Conservation (phyloP, 2,113 vertebrate species). For the Phyllostomus hastatus region DNA sequence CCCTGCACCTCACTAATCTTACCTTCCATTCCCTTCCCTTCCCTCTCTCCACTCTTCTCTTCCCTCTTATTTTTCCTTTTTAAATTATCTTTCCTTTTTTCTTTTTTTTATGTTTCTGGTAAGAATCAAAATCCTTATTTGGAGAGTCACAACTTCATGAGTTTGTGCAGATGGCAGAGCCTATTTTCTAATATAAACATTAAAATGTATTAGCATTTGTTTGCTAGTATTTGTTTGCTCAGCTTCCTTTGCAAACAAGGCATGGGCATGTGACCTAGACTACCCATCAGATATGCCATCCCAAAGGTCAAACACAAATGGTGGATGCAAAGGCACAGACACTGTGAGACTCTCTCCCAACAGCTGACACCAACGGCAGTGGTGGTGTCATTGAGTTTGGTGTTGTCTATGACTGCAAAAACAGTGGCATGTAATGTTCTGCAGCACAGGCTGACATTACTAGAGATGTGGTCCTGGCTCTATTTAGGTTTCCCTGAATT, state of each 20-base stretch:
- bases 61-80: no score
- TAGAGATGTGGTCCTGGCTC: not conserved
- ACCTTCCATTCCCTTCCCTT: not conserved
- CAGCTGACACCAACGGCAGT: not conserved
- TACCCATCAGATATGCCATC: not conserved
- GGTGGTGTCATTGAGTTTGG: not conserved
- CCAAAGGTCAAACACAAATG: not conserved
- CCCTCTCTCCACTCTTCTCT: not conserved
- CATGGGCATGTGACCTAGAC: not conserved
- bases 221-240: not conserved
- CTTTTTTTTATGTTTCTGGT: not conserved
- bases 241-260: not conserved
- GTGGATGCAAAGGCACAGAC: not conserved
- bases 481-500: not conserved
- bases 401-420: not conserved
- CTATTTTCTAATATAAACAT: not conserved
- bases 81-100: not conserved
- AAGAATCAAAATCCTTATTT: not conserved
- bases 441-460: not conserved
- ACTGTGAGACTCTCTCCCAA: not conserved
- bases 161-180: not conserved
- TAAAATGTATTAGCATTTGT: not conserved
- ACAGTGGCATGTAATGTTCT: not conserved
- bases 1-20: no score
- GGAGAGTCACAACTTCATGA: not conserved